Evolutionary conservation across 2,113 vertebrate species (phyloP), one percentile per base, ranked within the genome.

Genomic region (Oreochromis spilurus): DNA sequence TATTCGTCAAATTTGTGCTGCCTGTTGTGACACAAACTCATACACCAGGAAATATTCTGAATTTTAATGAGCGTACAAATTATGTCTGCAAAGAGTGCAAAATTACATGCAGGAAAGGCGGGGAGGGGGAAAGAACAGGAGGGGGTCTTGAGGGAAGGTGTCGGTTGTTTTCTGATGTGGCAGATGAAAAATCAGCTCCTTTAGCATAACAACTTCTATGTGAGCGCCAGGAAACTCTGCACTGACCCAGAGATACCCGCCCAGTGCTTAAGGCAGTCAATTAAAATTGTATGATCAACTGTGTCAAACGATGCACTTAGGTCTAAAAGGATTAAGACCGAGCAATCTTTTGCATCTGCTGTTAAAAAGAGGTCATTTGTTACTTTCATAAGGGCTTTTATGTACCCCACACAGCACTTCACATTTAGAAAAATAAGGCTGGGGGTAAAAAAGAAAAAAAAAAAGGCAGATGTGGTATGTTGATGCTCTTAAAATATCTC

Each of bases 251-350:
- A 81, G 87, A 90, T 84, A 86, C 77, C 75, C 50, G 24, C 84
- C 48, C 70, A 31, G 21, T 17, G 86, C 89, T 92, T 67, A 62
- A 89, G 88, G 93, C 91, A 72, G 40, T 89, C 70, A 88, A 90
- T 94, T 92, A 94, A 94, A 90, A 83, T 85, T 94, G 85, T 79
- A 91, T 91, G 91, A 93, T 90, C 84, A 81, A 80, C 82, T 90
- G 89, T 93, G 91, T 92, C 82, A 90, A 90, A 89, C 70, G 52
- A 79, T 31, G 87, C 90, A 89, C 90, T 91, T 89, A 60, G 81
- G 85, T 87, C 88, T 88, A 58, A 87, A 90, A 88, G 87, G 82
- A 87, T 82, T 84, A 83, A 81, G 84, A 79, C 57, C 2, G 9
- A 86, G 86, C 57, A 79, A 72, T 62, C 81, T 40, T 45, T 55